phyloP scores from a whole-genome alignment of 2,888 invertebrate genomes.

The Meghimatium bilineatum region DNA sequence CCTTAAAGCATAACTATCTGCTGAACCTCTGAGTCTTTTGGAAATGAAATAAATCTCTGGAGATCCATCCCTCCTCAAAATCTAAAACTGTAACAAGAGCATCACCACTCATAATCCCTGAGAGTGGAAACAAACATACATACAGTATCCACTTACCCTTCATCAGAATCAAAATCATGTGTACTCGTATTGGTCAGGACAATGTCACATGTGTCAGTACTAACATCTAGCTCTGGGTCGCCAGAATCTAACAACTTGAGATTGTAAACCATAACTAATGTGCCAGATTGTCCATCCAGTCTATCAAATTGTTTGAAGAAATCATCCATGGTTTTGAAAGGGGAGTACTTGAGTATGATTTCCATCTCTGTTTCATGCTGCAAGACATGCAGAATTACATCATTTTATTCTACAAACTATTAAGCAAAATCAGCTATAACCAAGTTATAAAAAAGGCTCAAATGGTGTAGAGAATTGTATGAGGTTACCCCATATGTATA shows the following conservation, averaged over 20 bases:
- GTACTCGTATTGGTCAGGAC: conserved; percentile 73
- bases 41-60: too few species aligned
- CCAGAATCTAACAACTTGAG: conserved; percentile 77
- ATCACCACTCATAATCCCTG: too few species aligned
- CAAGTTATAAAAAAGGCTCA: too few species aligned
- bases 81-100: too few species aligned
- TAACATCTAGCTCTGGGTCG: conserved; percentile 77
- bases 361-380: conserved; percentile 77
- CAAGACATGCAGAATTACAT: conserved; percentile 47
- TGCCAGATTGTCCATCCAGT: conserved; percentile 76
- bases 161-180: conserved; percentile 74
- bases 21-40: too few species aligned
- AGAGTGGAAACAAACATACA: too few species aligned
- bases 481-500: too few species aligned
- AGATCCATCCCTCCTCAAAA: too few species aligned
- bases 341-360: conserved; percentile 77
- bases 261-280: conserved; percentile 77
- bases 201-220: conserved; percentile 74
- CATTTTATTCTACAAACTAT: background rate
- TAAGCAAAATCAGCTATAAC: too few species aligned
- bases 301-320: conserved; percentile 77
- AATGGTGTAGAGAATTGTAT: too few species aligned
- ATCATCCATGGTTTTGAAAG: conserved; percentile 75
- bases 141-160: conserved; percentile 65
- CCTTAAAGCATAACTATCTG: too few species aligned